Base-by-base conservation (phyloP, 2,113 vertebrate species). In the Fregetta grallaria region DNA sequence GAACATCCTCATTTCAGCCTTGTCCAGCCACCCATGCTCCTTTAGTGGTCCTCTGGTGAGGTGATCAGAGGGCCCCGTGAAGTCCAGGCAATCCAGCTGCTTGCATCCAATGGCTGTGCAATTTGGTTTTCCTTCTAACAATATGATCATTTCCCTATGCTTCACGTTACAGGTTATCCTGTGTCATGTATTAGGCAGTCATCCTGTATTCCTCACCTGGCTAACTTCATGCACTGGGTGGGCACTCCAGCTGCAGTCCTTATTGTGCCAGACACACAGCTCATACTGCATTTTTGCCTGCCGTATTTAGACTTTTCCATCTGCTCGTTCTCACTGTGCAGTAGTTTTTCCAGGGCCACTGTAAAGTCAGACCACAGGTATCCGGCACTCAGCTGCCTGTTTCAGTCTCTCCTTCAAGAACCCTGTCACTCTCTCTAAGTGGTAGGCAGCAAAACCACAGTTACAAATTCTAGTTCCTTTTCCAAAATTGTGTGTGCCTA, bases 361-460 rank as follows among this genome's bases (percentile, higher is more conserved):
- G 4, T 75, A 50, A 50, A 1, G 1, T 53, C 63, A 90, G 34
- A 45, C 14, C 45, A 62, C 40, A 66, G 42, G 17, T n/a, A 73
- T 36, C 47, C 65, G 88, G 58, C 49, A 11, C 67, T 83, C 79
- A 58, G 58, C 18, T 63, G 32, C 67, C 53, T 40, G 8, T 49
- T 74, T 96, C 91, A 63, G 32, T 44, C 47, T 66, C 83, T 71
- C n/a, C 84, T 87, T 78, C 49, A 67, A 75, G 40, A 88, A 30
- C 26, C 16, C 34, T 2, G 11, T 61, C 45, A 66, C 30, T 73
- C 21, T 65, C 29, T 52, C 58, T 13, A 30, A 27, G 26, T 6
- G 74, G 61, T 21, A 84, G 65, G 63, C 76, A 95, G 72, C 34
- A 95, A 92, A 92, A 70, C 42, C 79, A 89, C 55, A 63, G n/a